Evolutionary conservation across 1,140 invertebrate genomes (phyloP).

Genomic region (Nautilus pompilius): DNA sequence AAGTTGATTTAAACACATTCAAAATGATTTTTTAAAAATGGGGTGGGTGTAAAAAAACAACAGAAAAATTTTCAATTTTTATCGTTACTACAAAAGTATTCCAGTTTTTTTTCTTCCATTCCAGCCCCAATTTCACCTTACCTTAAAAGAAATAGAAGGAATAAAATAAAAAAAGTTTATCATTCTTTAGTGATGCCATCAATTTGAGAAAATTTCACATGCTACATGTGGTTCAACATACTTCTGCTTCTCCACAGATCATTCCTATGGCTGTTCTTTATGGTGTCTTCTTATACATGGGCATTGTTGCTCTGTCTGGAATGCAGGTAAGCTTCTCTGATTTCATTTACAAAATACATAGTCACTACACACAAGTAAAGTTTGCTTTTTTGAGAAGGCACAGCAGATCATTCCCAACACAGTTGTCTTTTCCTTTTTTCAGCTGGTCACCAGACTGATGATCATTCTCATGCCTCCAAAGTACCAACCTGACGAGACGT

Average conservation of each 20-base stretch:
- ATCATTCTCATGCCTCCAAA: conserved; percentile 89
- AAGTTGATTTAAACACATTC: no score
- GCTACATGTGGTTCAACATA: no score
- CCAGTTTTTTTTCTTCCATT: no score
- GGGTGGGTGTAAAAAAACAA: no score
- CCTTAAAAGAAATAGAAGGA: no score
- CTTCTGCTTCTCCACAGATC: conserved; percentile 49
- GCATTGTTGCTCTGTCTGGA: conserved; percentile 90
- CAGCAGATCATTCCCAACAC: background rate
- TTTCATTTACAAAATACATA: background rate
- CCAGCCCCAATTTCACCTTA: no score
- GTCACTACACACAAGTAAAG: background rate
- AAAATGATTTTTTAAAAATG: no score
- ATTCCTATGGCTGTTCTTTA: conserved; percentile 91
- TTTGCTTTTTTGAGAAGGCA: background rate
- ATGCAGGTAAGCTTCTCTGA: conserved; percentile 59
- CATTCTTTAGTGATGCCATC: no score
- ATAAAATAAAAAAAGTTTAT: no score
- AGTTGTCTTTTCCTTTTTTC: conserved; percentile 87
- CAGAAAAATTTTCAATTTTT: no score
- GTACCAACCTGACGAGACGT: conserved; percentile 70
- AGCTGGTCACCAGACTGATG: conserved; percentile 82
- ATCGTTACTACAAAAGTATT: no score
- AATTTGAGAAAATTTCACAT: no score
- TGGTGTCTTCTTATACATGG: conserved; percentile 99